Conservation (phyloP, 2,113 vertebrate species). For the Climacteris rufus region DNA sequence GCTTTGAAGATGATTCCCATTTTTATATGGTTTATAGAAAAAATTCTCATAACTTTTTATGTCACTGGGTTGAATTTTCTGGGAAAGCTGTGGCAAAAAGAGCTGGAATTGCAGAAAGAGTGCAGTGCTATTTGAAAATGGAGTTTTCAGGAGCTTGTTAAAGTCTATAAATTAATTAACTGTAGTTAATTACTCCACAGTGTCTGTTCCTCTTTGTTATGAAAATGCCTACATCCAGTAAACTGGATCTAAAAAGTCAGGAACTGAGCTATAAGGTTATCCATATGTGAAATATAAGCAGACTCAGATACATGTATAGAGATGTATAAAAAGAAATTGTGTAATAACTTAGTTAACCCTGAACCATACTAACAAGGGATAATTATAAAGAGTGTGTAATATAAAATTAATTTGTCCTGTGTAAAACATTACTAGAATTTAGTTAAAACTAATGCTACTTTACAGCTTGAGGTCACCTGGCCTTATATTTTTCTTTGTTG, state of each 20-base stretch:
- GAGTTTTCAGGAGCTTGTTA: not conserved
- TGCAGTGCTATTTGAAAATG: not conserved
- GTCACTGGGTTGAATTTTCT: not conserved
- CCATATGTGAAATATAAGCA: rapidly evolving
- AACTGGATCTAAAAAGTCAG: not conserved
- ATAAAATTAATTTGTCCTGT: not conserved
- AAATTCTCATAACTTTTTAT: not conserved
- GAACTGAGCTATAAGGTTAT: not conserved
- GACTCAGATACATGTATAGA: not conserved
- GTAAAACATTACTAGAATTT: not conserved
- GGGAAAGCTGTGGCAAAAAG: not conserved
- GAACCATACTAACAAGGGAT: not conserved
- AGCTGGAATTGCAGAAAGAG: not conserved
- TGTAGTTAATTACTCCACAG: not conserved
- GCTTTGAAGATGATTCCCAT: not conserved
- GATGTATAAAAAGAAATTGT: not conserved
- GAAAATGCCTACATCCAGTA: not conserved
- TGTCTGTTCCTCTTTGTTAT: not conserved
- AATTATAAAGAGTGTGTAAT: not conserved
- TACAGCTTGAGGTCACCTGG: not conserved
- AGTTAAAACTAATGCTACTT: not conserved
- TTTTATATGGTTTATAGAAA: not conserved
- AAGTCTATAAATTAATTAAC: not conserved
- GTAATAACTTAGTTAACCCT: not conserved
- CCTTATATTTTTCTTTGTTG: not conserved